These are phyloP conservation scores for Cromileptes altivelis DNA, from an alignment of 2,113 vertebrate genomes.

Conservation along the genomic window DNA sequence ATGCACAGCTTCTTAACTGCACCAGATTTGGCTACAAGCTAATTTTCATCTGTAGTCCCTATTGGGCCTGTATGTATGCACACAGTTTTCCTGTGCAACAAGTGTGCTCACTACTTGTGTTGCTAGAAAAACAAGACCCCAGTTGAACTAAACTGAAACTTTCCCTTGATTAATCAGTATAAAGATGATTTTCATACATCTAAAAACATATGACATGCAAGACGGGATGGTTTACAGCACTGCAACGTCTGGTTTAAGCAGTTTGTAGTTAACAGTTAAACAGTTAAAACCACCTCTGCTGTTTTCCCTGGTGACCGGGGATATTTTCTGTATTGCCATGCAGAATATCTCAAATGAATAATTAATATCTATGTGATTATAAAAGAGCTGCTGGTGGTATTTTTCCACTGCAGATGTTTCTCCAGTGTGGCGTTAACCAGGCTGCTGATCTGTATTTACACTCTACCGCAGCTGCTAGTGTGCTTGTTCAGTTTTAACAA, in stretches of 20 bases:
- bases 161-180: neutral
- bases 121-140: neutral
- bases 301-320: constrained; percentile 13
- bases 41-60: too few relatives aligned
- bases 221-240: neutral
- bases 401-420: constrained; percentile 4
- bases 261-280: constrained; percentile 18
- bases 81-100: too few relatives aligned
- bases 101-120: too few relatives aligned
- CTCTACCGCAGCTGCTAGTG: neutral
- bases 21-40: too few relatives aligned
- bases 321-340: neutral
- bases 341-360: constrained; percentile 38
- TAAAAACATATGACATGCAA: neutral
- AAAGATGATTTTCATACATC: neutral
- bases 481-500: neutral
- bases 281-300: neutral
- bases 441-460: neutral
- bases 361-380: constrained; percentile 31
- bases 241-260: neutral
- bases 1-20: too few relatives aligned
- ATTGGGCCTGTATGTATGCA: too few relatives aligned
- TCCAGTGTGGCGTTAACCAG: neutral
- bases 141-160: neutral
- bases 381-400: neutral